These are phyloP conservation scores for Silurus lanzhouensis DNA, from an alignment of 2,797 vertebrate genomes.

Conservation along the genomic window DNA sequence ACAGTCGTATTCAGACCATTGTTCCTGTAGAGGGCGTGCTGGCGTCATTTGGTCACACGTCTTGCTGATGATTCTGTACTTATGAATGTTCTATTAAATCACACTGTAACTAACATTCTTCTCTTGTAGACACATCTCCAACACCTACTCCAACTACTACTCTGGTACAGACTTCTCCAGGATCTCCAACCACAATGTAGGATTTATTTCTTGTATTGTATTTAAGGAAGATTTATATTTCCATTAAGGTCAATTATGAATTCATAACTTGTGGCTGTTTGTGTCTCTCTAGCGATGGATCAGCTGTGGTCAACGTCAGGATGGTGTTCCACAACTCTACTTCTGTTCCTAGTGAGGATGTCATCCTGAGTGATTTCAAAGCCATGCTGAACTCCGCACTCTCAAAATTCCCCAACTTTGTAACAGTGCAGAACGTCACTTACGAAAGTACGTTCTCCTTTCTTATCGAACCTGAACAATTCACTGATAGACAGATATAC, in stretches of 20 bases:
- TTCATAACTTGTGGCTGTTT: not conserved
- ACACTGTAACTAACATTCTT: not conserved
- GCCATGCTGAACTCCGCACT: not conserved
- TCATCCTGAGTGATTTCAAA: not conserved
- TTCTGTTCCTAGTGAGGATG: not conserved
- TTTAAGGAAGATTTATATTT: not conserved
- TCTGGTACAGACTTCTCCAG: not conserved
- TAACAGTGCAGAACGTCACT: not conserved
- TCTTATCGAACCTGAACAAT: too few species aligned
- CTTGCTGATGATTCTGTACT: not conserved
- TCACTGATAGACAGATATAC: too few species aligned
- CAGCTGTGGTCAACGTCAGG: not conserved
- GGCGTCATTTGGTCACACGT: too few species aligned
- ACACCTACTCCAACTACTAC: accelerated
- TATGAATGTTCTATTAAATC: not conserved
- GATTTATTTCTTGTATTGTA: not conserved
- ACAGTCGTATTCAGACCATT: too few species aligned
- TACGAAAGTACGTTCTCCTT: too few species aligned
- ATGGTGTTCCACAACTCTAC: slow-evolving; percentile 23
- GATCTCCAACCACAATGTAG: not conserved
- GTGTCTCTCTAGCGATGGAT: not conserved
- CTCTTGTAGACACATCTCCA: not conserved
- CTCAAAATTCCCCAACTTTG: not conserved
- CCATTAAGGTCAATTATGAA: not conserved
- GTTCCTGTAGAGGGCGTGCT: too few species aligned